A percentile compares a stretch with the other conserved stretches of the same genome.
phyloP scores from a whole-genome alignment of 2,113 vertebrate genomes.

The Lamprotornis superbus region DNA sequence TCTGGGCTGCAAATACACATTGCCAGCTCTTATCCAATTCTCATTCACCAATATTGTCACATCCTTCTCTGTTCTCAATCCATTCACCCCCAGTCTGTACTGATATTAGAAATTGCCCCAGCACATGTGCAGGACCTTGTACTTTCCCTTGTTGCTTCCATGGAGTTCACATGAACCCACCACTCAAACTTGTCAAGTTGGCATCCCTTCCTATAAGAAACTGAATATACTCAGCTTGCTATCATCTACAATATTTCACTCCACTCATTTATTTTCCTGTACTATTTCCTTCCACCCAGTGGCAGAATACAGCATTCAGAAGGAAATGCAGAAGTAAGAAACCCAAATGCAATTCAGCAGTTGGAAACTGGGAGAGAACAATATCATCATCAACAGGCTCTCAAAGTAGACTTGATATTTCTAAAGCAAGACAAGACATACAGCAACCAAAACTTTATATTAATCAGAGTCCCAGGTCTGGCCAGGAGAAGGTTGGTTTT shows the following conservation, averaged over 20 bases:
- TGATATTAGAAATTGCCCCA: background rate
- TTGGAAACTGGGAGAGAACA: background rate
- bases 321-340: background rate
- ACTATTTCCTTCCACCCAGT: background rate
- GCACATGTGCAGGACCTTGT: background rate
- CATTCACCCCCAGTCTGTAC: background rate
- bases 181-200: background rate
- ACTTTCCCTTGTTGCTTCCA: background rate
- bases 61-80: background rate
- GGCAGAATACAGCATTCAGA: background rate
- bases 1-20: background rate
- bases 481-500: background rate
- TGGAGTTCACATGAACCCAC: background rate
- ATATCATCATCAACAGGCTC: background rate
- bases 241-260: background rate
- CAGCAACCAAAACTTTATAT: background rate
- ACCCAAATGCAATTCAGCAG: background rate
- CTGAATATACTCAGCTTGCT: background rate
- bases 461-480: background rate
- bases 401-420: background rate
- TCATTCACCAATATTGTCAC: background rate
- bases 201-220: background rate
- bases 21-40: background rate
- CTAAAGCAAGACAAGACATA: background rate
- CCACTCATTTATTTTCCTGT: background rate